These are phyloP conservation scores for Montipora capitata DNA, from an alignment of 92 coral and sea anemone species.

Conservation along the genomic window DNA sequence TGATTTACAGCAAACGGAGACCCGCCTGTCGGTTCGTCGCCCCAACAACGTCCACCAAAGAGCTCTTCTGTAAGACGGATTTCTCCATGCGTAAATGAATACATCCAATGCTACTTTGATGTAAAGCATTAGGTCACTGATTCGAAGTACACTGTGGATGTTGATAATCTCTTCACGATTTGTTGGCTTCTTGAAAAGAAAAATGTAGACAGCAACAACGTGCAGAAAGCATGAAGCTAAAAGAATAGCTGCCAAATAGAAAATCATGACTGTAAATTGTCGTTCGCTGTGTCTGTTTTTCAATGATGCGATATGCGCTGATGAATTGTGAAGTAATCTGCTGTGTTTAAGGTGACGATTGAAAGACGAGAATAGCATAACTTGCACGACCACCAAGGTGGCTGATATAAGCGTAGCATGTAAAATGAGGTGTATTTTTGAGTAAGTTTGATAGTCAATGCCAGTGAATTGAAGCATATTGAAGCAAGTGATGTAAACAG, in stretches of 20 bases:
- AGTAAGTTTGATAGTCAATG: slow-evolving; percentile 53
- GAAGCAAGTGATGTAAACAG: slow-evolving; percentile 71
- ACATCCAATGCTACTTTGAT: slow-evolving; percentile 83
- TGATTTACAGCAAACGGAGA: too few relatives aligned
- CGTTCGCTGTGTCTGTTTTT: too few relatives aligned
- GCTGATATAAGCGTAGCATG: slow-evolving; percentile 80
- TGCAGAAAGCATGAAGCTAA: slow-evolving; percentile 25
- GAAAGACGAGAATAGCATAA: slow-evolving; percentile 70
- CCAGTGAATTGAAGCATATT: slow-evolving; percentile 75
- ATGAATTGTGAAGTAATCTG: too few relatives aligned
- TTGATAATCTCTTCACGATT: slow-evolving; percentile 59
- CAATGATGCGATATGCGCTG: too few relatives aligned
- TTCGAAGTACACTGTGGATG: slow-evolving; percentile 70
- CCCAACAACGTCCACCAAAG: slow-evolving; percentile 46
- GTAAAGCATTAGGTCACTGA: slow-evolving; percentile 87
- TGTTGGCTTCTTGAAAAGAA: slow-evolving; percentile 59
- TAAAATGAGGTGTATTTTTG: slow-evolving; percentile 75
- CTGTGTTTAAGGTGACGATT: slow-evolving; percentile 55
- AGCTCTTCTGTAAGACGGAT: slow-evolving; percentile 84
- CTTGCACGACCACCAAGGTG: slow-evolving; percentile 68
- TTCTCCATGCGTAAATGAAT: slow-evolving; percentile 90
- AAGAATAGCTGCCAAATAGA: too few relatives aligned
- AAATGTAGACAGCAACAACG: slow-evolving; percentile 75
- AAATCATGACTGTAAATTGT: too few relatives aligned
- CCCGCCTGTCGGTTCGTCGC: too few relatives aligned